Evolutionary conservation across 2,113 vertebrate species (phyloP).

Genomic region (Charadrius vociferus): DNA sequence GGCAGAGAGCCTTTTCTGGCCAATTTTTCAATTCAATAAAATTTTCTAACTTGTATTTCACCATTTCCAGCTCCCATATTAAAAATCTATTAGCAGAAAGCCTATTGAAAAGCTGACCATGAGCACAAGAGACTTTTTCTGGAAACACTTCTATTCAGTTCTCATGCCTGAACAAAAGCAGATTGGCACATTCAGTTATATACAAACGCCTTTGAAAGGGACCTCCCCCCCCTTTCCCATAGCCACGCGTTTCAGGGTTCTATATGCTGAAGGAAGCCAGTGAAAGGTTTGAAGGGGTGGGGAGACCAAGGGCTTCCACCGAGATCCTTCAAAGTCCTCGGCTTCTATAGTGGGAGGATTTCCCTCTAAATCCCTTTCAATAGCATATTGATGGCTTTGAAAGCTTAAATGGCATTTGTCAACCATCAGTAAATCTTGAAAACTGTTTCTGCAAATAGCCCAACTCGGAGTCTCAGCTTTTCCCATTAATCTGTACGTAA

Average conservation of each 20-base stretch:
- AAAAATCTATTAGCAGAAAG: slow-evolving; percentile 69
- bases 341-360: slow-evolving; percentile 70
- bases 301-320: slow-evolving; percentile 42
- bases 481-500: slow-evolving; percentile 76
- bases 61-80: slow-evolving; percentile 60
- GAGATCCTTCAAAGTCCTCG: slow-evolving; percentile 65
- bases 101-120: slow-evolving; percentile 45
- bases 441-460: slow-evolving; percentile 77
- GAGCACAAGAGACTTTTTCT: slow-evolving; percentile 60
- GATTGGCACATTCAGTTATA: slow-evolving; percentile 67
- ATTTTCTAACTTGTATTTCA: slow-evolving; percentile 17
- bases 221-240: slow-evolving; percentile 52
- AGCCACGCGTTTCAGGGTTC: slow-evolving; percentile 71
- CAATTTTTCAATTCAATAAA: slow-evolving; percentile 31
- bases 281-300: slow-evolving; percentile 60
- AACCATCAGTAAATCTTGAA: slow-evolving; percentile 80
- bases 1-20: slow-evolving; percentile 12
- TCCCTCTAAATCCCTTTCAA: slow-evolving; percentile 75
- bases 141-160: slow-evolving; percentile 66
- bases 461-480: slow-evolving; percentile 72
- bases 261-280: slow-evolving; percentile 40
- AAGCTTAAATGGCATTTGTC: slow-evolving; percentile 81
- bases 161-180: slow-evolving; percentile 72
- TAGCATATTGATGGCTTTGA: slow-evolving; percentile 79
- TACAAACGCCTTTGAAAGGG: slow-evolving; percentile 41